A percentile compares a stretch with the other conserved stretches of the same genome.
These are phyloP conservation scores for Apostichopus californicus DNA, from an alignment of 35 echinoderm and acorn worm species.

Conservation along the genomic window DNA sequence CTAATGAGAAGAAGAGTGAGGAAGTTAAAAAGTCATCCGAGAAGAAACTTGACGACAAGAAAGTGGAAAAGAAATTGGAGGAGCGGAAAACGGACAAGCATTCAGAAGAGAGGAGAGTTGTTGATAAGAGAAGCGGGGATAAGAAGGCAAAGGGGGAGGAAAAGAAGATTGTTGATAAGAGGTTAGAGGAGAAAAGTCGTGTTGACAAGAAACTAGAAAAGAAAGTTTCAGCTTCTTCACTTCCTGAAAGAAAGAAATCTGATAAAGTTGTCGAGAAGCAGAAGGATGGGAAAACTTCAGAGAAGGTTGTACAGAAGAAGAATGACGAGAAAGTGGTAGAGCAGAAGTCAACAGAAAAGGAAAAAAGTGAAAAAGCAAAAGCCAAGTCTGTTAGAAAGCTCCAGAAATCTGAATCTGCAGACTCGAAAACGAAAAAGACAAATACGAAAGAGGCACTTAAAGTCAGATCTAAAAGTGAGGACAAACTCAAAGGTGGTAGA, in stretches of 20 bases:
- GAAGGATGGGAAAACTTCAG: slow-evolving; percentile 33
- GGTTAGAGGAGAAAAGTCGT: slow-evolving; percentile 13
- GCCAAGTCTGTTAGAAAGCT: slow-evolving; percentile 16
- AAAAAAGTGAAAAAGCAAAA: slow-evolving; percentile 27
- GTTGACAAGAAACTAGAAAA: slow-evolving; percentile 42
- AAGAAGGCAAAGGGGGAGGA: slow-evolving; percentile 38
- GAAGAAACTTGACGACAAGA: slow-evolving; percentile 33
- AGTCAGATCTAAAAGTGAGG: slow-evolving; percentile 48
- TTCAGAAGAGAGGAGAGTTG: not conserved
- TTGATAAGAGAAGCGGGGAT: not conserved
- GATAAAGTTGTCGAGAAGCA: slow-evolving; percentile 47
- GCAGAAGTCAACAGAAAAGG: slow-evolving; percentile 16
- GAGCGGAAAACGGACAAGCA: not conserved
- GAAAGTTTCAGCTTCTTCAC: not conserved
- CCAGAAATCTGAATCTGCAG: slow-evolving; percentile 36
- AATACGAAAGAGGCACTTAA: slow-evolving; percentile 16
- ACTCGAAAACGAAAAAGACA: slow-evolving; percentile 20
- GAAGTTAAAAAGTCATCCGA: slow-evolving; percentile 3
- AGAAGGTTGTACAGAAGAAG: slow-evolving; percentile 27
- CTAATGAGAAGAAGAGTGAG: slow-evolving; percentile 14
- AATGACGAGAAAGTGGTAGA: slow-evolving; percentile 14
- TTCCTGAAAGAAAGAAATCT: slow-evolving; percentile 26
- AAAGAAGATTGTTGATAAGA: slow-evolving; percentile 51
- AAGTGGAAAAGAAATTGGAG: slow-evolving; percentile 30
- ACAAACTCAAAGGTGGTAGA: slow-evolving; percentile 22